Percentiles rank a stretch among this genome's conserved stretches.
Conservation (phyloP, 2,888 invertebrate species). For the Drosophila limbata region DNA sequence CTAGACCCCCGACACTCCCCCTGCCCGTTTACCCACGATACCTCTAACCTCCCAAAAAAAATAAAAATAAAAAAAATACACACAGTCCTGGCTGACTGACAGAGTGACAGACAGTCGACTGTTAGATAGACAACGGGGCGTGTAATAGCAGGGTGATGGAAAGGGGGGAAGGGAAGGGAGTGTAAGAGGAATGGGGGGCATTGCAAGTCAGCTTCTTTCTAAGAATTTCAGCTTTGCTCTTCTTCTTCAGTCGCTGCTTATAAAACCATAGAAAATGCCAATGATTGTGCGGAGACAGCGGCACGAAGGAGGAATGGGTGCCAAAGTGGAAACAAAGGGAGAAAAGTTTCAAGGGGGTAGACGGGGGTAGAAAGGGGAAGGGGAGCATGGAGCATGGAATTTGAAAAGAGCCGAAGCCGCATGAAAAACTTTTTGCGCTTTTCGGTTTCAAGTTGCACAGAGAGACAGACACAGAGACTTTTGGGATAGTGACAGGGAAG, state of each 20-base stretch:
- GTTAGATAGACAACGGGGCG: constrained; percentile 36
- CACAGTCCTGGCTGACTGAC: constrained; percentile 35
- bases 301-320: too few species aligned
- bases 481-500: constrained; percentile 10
- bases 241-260: constrained; percentile 32
- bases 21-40: constrained; percentile 7
- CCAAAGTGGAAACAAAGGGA: constrained; percentile 14
- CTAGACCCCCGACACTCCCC: neutral
- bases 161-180: neutral
- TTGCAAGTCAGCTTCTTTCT: constrained; percentile 56
- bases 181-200: constrained; percentile 1
- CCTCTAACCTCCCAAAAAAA: constrained; percentile 12
- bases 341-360: neutral
- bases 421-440: constrained; percentile 66
- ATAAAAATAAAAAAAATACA: constrained; percentile 4
- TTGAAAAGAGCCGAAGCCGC: constrained; percentile 68
- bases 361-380: neutral
- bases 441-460: constrained; percentile 55
- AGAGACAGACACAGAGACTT: constrained; percentile 1
- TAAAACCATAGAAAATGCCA: constrained; percentile 65
- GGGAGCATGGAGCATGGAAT: constrained; percentile 33
- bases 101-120: constrained; percentile 31
- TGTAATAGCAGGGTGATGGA: constrained; percentile 6
- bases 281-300: constrained; percentile 37
- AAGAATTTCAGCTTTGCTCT: constrained; percentile 45